These are phyloP conservation scores for Sebastes schlegelii DNA, from an alignment of 2,113 vertebrate genomes.

Conservation along the genomic window DNA sequence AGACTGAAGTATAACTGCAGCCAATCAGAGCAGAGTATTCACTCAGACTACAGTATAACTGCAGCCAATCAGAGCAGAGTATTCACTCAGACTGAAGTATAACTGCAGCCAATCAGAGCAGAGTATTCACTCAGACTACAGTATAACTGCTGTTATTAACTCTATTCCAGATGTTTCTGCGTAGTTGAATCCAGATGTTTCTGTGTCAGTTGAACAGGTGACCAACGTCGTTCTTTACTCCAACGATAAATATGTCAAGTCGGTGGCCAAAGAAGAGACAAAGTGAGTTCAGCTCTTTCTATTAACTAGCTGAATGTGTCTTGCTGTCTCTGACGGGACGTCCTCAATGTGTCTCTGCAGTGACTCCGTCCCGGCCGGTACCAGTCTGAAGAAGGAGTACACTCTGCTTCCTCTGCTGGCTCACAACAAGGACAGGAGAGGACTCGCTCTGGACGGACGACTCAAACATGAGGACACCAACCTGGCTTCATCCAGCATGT, in stretches of 20 bases:
- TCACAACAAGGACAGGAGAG: slow-evolving; percentile 87
- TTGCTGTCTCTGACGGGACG: too few species aligned
- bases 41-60: too few species aligned
- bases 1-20: too few species aligned
- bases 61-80: too few species aligned
- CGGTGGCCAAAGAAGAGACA: slow-evolving; percentile 89
- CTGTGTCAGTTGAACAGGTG: slow-evolving; percentile 90
- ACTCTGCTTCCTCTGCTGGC: slow-evolving; percentile 87
- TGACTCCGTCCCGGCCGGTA: slow-evolving; percentile 86
- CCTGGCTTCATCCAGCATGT: slow-evolving; percentile 94
- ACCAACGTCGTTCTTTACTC: slow-evolving; percentile 94
- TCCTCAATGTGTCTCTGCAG: slow-evolving; percentile 68
- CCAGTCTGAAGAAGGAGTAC: slow-evolving; percentile 87
- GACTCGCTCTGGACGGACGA: slow-evolving; percentile 92
- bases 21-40: too few species aligned
- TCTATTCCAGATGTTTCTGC: too few species aligned
- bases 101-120: too few species aligned
- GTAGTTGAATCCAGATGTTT: too few species aligned
- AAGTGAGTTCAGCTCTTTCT: slow-evolving; percentile 82
- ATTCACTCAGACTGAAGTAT: too few species aligned
- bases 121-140: too few species aligned
- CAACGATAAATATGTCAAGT: slow-evolving; percentile 92
- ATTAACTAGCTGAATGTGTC: too few species aligned
- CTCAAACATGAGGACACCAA: slow-evolving; percentile 95
- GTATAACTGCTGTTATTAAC: too few species aligned